Evolutionary conservation across 2,113 vertebrate genomes (phyloP), one percentile per base, ranked within the genome.

Genomic region (Suricata suricatta): DNA sequence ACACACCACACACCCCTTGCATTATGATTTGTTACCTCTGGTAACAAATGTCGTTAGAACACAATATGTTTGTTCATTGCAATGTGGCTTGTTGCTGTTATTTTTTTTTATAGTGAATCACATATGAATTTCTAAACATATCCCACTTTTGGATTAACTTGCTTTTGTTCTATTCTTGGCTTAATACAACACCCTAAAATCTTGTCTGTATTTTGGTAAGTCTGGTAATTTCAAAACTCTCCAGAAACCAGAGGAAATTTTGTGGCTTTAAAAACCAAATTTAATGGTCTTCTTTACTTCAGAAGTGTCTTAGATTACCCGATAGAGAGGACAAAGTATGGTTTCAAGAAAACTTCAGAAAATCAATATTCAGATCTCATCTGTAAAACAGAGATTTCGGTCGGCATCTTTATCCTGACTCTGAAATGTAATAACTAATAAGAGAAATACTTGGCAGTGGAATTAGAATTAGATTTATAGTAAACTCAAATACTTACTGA

Each of bases 401-500:
- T 92, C 74, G 17, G 14, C 71, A 72, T 96, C 60, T 96, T 95
- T 82, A 63, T 91, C 29, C 69, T 97, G 76, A 64, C 57, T 80
- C 47, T 74, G 23, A 95, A 97, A 96, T 95, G 38, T 96, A 93
- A 86, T 54, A 80, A 94, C 44, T 96, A 60, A 64, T 87, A 96
- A 93, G 17, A 95, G 54, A 83, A 97, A 86, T 84, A 92, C 14
- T 79, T 94, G 47, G n/a, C 35, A 69, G 29, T 87, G 92, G 79
- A 97, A 94, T 63, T 94, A 86, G 66, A 98, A 93, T 98, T 35
- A 83, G 89, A 92, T 74, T 90, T 69, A 79, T 80, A 96, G 13
- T 77, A 64, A 88, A 57, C 60, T 96, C 41, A 97, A 97, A 84
- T 94, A 64, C 90, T 91, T 96, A 71, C 96, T 96, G 77, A 96